Conservation (phyloP, 2,113 vertebrate species). For the Stegastes partitus region DNA sequence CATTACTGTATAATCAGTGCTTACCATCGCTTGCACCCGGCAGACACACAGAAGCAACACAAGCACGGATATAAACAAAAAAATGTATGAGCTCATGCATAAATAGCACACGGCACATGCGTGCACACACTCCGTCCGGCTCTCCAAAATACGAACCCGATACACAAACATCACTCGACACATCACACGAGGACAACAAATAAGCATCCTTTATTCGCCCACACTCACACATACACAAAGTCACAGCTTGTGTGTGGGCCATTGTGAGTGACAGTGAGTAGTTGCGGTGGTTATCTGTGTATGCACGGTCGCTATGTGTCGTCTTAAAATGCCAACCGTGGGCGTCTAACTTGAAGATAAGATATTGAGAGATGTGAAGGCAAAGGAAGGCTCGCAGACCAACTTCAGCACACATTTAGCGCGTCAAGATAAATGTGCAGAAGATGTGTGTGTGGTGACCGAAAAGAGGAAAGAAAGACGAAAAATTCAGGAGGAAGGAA, state of each 20-base stretch:
- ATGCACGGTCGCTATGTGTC: slow-evolving; percentile 52
- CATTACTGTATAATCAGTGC: slow-evolving; percentile 78
- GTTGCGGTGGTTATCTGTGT: slow-evolving; percentile 58
- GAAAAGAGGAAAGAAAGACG: slow-evolving; percentile 14
- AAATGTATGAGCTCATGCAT: slow-evolving; percentile 35
- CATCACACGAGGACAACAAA: slow-evolving; percentile 38
- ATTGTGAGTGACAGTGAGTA: slow-evolving; percentile 71
- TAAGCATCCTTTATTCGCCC: slow-evolving; percentile 24
- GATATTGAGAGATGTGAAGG: slow-evolving; percentile 71
- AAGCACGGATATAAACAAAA: slow-evolving; percentile 35
- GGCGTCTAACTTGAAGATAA: slow-evolving; percentile 70
- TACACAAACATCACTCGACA: slow-evolving; percentile 1
- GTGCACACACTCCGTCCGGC: neutral
- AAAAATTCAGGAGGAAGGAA: slow-evolving; percentile 25
- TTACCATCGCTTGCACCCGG: slow-evolving; percentile 62
- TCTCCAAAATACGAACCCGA: slow-evolving; percentile 7
- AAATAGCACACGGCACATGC: slow-evolving; percentile 1
- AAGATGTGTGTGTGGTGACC: slow-evolving; percentile 10
- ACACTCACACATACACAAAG: slow-evolving; percentile 35
- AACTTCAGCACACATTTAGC: slow-evolving; percentile 53
- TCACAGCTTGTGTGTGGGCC: slow-evolving; percentile 68
- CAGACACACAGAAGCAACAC: slow-evolving; percentile 27
- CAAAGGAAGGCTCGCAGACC: slow-evolving; percentile 53
- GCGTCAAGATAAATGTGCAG: slow-evolving; percentile 61
- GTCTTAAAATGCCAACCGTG: slow-evolving; percentile 74